phyloP scores from a whole-genome alignment of 2,113 vertebrate genomes.

The Gracilinanus agilis region DNA sequence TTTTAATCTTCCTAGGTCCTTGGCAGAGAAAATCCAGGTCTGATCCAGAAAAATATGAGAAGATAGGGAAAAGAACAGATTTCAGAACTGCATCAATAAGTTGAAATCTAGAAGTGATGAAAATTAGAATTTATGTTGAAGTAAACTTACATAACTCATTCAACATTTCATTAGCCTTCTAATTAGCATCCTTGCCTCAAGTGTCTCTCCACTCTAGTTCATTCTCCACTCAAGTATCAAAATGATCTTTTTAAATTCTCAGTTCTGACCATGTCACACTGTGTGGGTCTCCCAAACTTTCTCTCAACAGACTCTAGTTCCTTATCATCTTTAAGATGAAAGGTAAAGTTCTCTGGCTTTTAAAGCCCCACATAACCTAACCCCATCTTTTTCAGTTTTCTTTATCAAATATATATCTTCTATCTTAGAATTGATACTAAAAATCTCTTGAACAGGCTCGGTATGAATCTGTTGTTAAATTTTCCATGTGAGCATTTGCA shows the following conservation, averaged over 20 bases:
- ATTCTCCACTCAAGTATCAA: background rate
- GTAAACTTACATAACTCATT: background rate
- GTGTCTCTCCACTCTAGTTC: background rate
- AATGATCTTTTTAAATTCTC: background rate
- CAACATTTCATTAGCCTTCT: background rate
- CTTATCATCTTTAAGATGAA: background rate
- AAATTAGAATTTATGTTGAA: background rate
- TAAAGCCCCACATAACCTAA: too few relatives aligned
- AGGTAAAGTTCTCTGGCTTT: background rate
- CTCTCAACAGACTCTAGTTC: too few relatives aligned
- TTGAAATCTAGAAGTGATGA: background rate
- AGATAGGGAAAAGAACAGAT: background rate
- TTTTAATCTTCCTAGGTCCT: background rate
- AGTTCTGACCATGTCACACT: background rate
- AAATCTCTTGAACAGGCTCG: background rate
- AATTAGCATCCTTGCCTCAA: background rate
- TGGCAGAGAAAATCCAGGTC: background rate
- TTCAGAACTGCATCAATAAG: background rate
- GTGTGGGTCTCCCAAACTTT: background rate
- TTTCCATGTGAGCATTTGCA: background rate
- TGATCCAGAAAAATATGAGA: background rate
- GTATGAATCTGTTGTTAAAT: background rate
- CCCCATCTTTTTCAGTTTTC: too few relatives aligned
- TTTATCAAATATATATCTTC: too few relatives aligned
- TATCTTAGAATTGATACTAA: too few relatives aligned